A percentile compares a stretch with the other conserved stretches of the same genome.
Conservation (phyloP, 2,888 invertebrate species). For the Xestoiulus laeticollis region DNA sequence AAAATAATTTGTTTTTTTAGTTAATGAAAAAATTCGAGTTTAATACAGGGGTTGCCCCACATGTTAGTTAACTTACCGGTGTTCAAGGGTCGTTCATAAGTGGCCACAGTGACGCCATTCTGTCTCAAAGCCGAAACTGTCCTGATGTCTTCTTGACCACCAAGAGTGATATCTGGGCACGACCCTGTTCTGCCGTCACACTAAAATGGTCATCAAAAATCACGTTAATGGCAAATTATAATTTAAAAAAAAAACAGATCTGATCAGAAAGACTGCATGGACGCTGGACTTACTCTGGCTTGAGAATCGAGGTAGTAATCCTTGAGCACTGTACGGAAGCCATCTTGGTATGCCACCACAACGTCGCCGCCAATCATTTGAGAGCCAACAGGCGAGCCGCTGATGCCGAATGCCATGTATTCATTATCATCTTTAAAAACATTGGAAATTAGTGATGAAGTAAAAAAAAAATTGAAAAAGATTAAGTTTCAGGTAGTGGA, state of each 20-base stretch:
- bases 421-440: constrained; percentile 72
- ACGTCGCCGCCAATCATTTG: constrained; percentile 60
- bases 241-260: background rate
- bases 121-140: constrained; percentile 45
- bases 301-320: constrained; percentile 86
- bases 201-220: constrained; percentile 39
- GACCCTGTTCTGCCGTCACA: constrained; percentile 54
- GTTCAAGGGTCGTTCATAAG: constrained; percentile 51
- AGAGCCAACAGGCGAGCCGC: constrained; percentile 70
- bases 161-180: constrained; percentile 54
- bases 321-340: constrained; percentile 73
- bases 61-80: constrained; percentile 51
- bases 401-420: constrained; percentile 88
- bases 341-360: constrained; percentile 58
- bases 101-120: constrained; percentile 54
- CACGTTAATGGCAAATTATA: background rate
- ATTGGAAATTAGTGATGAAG: background rate
- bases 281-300: constrained; percentile 65
- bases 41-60: background rate
- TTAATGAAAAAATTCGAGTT: background rate
- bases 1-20: background rate
- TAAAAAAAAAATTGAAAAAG: background rate
- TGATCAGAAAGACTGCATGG: background rate
- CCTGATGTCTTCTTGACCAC: constrained; percentile 54
- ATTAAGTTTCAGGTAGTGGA: background rate